Evolutionary conservation across 2,888 invertebrate genomes (phyloP), one percentile per base, ranked within the genome.

Genomic region (Trilocha varians): DNA sequence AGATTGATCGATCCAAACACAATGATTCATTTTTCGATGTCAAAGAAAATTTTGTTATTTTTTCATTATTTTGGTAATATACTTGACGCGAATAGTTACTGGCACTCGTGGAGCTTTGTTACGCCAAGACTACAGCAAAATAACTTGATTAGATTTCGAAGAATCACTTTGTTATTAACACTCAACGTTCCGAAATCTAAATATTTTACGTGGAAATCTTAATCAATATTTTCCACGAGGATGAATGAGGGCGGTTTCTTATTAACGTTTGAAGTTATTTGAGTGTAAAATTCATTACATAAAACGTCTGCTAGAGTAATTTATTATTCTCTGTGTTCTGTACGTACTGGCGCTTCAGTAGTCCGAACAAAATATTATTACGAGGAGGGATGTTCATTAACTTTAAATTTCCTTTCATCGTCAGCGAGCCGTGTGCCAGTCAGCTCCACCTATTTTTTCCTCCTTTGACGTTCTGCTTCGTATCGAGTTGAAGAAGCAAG

Each of bases 371-470:
- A 55, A 57, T 55, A 47, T 47, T 56, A 52, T 57, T 57, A 45
- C 49, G 46, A 59, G 52, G 57, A 55, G 51, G 48, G 54, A 56
- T 54, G 55, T 59, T 60, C 54, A 55, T 65, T 62, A 59, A 57
- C 50, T 52, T 58, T 53, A 47, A 62, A 59, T 61, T 62, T 53
- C 55, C 55, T 63, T 67, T 59, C 49, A 57, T 42, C 49, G 46
- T 44, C 55, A 57, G 50, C 56, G 53, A 55, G 46, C 50, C 57
- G 53, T 57, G 49, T 46, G 54, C 40, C 41, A 40, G 46, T 40
- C 32, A 51, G 49, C 45, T 50, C 48, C 16, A 42, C 44, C 37
- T 48, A 43, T 49, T 47, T 56, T 60, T 53, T 44, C 40, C 56
- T 46, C 43, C 52, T 61, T 61, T 61, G 57, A 55, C 57, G 50